Percentiles rank a stretch among this genome's conserved stretches.
Evolutionary conservation across 2,113 vertebrate genomes (phyloP).

Genomic region (Catharus minimus): DNA sequence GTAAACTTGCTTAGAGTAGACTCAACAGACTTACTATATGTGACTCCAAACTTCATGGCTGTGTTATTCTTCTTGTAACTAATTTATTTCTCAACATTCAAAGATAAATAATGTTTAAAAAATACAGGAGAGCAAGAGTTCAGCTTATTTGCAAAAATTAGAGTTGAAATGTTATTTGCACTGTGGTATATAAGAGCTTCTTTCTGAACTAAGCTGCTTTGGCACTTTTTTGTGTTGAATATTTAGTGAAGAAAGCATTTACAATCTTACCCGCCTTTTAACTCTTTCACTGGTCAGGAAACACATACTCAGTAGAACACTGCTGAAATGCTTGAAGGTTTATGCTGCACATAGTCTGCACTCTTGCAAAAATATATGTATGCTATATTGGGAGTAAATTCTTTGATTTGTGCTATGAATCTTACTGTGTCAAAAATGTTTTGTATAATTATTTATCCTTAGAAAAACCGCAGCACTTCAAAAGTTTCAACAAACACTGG

Average conservation of each 20-base stretch:
- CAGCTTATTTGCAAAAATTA: neutral
- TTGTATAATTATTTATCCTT: neutral
- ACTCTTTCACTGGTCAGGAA: neutral
- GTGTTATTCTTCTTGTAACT: neutral
- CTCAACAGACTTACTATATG: neutral
- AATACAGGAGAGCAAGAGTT: neutral
- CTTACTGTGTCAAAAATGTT: neutral
- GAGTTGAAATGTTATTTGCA: neutral
- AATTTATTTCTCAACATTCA: slow-evolving; percentile 1
- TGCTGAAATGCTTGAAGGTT: neutral
- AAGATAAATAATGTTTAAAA: neutral
- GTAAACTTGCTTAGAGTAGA: neutral
- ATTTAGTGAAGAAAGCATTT: neutral
- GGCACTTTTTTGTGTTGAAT: neutral
- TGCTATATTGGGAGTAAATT: neutral
- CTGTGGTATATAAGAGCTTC: neutral
- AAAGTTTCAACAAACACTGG: neutral
- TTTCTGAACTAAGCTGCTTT: neutral
- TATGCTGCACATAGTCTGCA: neutral
- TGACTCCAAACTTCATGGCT: neutral
- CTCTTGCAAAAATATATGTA: neutral
- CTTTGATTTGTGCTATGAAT: neutral
- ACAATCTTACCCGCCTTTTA: neutral
- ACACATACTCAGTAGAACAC: neutral
- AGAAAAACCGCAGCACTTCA: neutral